Evolutionary conservation across 2,888 invertebrate genomes (phyloP), one percentile per base, ranked within the genome.

Genomic region (Eupithecia exiguata): DNA sequence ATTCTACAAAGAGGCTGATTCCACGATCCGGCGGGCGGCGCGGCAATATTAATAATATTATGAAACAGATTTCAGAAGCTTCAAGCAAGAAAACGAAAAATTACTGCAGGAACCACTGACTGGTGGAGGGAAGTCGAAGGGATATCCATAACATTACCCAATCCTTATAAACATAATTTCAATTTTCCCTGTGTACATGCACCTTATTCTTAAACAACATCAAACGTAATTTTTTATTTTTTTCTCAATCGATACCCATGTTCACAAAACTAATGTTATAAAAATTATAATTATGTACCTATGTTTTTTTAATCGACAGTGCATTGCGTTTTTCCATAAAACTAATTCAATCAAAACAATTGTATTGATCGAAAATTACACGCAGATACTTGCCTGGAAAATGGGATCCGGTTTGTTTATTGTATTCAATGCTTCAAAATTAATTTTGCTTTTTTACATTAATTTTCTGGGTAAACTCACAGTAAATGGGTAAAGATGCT

Each of bases 291-390:
- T 25, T 30, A 30, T 30, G 30, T 30, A n/a, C n/a, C n/a, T 53
- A 21, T 0, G 49, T 18, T 10, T 53, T 25, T 25, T 58, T 25
- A 5, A 25, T n/a, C 25, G 58, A 58, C 25, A 25, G 58, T 25
- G 7, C 5, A 25, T 58, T 14, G 21, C 53, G 21, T 3, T 49
- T n/a, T 49, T 53, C 21, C 5, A 58, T 58, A 5, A 12, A 58
- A 62, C 18, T 6, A 18, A 18, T 30, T 30, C 7, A 61, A 61
- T n/a, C n/a, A 61, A 16, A 30, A 16, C 6, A 16, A 30, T 25
- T 61, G 61, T 49, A 65, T 65, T 65, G 63, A 65, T 66, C n/a
- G 38, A 65, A 71, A 25, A 53, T 66, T 53, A 58, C 65, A 62
- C 35, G 9, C n/a, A 62, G 10, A 5, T 38, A 66, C 21, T 21